phyloP scores from a whole-genome alignment of 1,140 invertebrate genomes.

The Musca domestica region DNA sequence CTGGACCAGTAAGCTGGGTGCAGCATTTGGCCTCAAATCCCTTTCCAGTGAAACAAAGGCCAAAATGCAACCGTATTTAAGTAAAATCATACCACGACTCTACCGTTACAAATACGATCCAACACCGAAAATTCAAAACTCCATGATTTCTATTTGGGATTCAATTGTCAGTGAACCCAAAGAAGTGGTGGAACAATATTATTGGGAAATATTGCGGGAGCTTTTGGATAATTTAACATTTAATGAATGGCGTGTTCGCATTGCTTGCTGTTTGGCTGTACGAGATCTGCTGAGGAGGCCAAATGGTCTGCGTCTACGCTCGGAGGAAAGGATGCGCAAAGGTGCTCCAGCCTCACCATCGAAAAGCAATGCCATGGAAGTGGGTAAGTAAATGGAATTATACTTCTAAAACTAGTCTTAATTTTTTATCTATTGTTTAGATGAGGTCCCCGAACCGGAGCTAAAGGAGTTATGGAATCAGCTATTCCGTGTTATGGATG shows the following conservation, averaged over 20 bases:
- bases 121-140: constrained; percentile 83
- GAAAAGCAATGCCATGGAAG: constrained; percentile 27
- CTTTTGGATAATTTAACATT: constrained; percentile 77
- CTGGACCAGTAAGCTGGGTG: constrained; percentile 92
- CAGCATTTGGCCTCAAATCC: constrained; percentile 86
- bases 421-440: constrained; percentile 19
- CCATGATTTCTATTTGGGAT: constrained; percentile 90
- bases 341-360: background rate
- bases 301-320: constrained; percentile 48
- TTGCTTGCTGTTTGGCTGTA: constrained; percentile 85
- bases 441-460: constrained; percentile 52
- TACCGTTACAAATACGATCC: constrained; percentile 91
- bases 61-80: constrained; percentile 76
- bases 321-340: constrained; percentile 32
- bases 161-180: constrained; percentile 82
- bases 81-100: constrained; percentile 83
- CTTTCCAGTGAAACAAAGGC: constrained; percentile 78
- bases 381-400: constrained; percentile 23
- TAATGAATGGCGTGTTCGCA: constrained; percentile 82
- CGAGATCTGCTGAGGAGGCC: constrained; percentile 72
- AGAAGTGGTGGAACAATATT: constrained; percentile 84
- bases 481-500: constrained; percentile 87
- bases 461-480: constrained; percentile 76
- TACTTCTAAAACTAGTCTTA: constrained; percentile 12
- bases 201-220: constrained; percentile 83